Percentiles rank a stretch among this genome's conserved stretches.
Evolutionary conservation across 2,888 invertebrate species (phyloP).

Genomic region (Erynnis tages): DNA sequence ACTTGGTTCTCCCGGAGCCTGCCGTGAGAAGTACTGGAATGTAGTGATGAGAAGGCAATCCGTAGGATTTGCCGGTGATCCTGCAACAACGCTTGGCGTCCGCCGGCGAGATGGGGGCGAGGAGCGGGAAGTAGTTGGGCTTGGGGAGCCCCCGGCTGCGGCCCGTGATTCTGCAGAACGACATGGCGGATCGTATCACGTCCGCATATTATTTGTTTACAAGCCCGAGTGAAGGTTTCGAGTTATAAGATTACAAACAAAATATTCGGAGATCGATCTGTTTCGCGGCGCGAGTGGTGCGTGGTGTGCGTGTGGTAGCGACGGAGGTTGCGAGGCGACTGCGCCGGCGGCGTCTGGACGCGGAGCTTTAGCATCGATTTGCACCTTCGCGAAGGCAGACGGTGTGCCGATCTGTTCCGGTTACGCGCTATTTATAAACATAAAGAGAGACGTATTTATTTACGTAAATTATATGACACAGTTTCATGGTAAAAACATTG

Average conservation of each 20-base stretch:
- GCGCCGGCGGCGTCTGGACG: constrained; percentile 45
- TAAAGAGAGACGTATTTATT: constrained; percentile 70
- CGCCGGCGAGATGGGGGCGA: constrained; percentile 91
- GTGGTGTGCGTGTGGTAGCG: constrained; percentile 58
- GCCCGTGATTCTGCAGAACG: constrained; percentile 91
- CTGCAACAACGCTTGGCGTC: constrained; percentile 90
- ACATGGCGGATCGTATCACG: constrained; percentile 74
- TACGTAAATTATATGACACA: constrained; percentile 71
- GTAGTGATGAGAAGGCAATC: constrained; percentile 88
- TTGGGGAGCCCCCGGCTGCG: constrained; percentile 89
- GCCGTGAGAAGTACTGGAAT: constrained; percentile 86
- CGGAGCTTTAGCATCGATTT: constrained; percentile 54
- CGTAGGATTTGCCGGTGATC: constrained; percentile 89
- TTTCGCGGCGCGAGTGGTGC: constrained; percentile 51
- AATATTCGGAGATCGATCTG: constrained; percentile 38
- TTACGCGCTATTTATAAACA: constrained; percentile 77
- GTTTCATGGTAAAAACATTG: constrained; percentile 60
- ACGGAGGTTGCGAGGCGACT: constrained; percentile 63
- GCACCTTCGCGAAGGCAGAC: constrained; percentile 72
- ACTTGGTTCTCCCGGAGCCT: constrained; percentile 75
- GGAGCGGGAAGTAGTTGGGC: constrained; percentile 90
- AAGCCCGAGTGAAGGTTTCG: constrained; percentile 34
- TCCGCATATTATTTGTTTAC: constrained; percentile 72
- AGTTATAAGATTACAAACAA: constrained; percentile 39
- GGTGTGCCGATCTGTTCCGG: constrained; percentile 78